These are phyloP conservation scores for Eudemis profundana DNA, from an alignment of 2,888 invertebrate genomes.

Conservation along the genomic window DNA sequence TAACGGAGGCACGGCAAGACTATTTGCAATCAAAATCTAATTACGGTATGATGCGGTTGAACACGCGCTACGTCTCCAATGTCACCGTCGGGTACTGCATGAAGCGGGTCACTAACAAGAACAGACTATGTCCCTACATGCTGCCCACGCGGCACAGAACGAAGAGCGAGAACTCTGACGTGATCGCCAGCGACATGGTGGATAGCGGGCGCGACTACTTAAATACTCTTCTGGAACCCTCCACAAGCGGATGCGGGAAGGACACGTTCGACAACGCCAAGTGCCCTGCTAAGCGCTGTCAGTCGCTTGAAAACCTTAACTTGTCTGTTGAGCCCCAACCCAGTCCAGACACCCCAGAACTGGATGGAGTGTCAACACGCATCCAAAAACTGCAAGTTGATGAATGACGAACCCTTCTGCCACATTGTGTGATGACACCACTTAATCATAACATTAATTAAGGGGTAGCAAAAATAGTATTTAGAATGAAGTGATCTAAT, in stretches of 20 bases:
- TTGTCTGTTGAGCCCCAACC: constrained; percentile 70
- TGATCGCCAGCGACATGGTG: constrained; percentile 67
- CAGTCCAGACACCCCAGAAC: constrained; percentile 76
- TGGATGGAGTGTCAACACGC: constrained; percentile 86
- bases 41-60: constrained; percentile 82
- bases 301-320: constrained; percentile 86
- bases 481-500: constrained; percentile 67
- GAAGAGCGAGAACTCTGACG: constrained; percentile 87
- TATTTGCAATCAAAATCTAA: constrained; percentile 80
- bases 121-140: constrained; percentile 86
- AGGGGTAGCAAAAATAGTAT: constrained; percentile 55
- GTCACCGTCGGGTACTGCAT: constrained; percentile 87
- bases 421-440: constrained; percentile 31
- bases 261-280: constrained; percentile 61
- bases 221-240: constrained; percentile 72
- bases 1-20: constrained; percentile 84
- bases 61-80: constrained; percentile 86
- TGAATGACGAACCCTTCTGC: constrained; percentile 72
- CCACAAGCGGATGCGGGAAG: constrained; percentile 68
- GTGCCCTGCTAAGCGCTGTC: constrained; percentile 84
- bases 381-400: constrained; percentile 87
- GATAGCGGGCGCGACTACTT: constrained; percentile 69
- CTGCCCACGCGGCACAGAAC: constrained; percentile 85
- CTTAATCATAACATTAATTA: constrained; percentile 50
- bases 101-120: constrained; percentile 81